Evolutionary conservation across 2,888 invertebrate species (phyloP), one percentile per base, ranked within the genome.

Genomic region (Hydriomena furcata): DNA sequence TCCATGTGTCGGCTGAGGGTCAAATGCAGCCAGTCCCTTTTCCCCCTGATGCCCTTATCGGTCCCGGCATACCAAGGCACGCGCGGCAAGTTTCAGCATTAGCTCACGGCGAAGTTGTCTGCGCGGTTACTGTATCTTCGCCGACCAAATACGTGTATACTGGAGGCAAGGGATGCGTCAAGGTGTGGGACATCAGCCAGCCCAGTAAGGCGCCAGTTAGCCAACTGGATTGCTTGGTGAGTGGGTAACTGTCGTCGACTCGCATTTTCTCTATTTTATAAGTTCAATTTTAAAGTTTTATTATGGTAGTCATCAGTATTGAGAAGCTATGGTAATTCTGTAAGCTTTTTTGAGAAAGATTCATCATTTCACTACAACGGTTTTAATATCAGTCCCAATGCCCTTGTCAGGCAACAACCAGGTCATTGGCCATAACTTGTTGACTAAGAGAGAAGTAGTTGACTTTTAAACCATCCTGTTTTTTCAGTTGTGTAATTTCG

Each of bases 111-210:
- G 98, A 99, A 68, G 98, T 98, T 47, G 98, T 98, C 17, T 98
- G 98, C 86, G 98, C 98, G 25, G 99, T 99, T 38, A 98, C 98
- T 52, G 98, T 99, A 71, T 97, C 97, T 56, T 96, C 96, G 84
- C 96, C 97, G 52, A 96, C 97, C 41, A 96, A 96, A 79, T 96
- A 96, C 85, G 97, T 97, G 40, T 98, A 98, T 91, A 98, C 98
- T 1, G 98, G 98, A 35, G 98, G 98, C 66, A 98, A 98, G 88
- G 98, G 98, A 56, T 97, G 98, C 88, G 98, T 99, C 65, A 99
- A 99, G 88, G 97, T 98, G 52, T 98, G 98, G 98, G 98, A 98
- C 88, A 97, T 98, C 82, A 95, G 95, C 84, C 97, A 97, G 78
- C 95, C 96, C 20, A 95, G 94, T 56, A 97, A 97, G 80, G 95